Percentiles rank a stretch among this genome's conserved stretches.
Conservation (phyloP, 2,797 vertebrate species). For the Sphenopsis melanotis region DNA sequence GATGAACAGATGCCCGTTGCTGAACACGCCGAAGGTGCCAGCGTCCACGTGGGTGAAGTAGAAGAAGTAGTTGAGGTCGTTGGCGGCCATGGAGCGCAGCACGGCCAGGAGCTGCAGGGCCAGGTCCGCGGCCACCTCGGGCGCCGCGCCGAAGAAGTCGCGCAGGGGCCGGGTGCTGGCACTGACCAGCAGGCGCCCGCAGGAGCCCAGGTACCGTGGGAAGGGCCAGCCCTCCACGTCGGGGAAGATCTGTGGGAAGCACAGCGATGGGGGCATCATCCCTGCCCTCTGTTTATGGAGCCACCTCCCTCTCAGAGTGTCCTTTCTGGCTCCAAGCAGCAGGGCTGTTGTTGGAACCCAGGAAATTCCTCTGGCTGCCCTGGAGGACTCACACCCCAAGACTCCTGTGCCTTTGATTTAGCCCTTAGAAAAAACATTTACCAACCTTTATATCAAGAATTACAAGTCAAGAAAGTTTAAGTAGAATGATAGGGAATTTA, state of each 20-base stretch:
- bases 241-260: slow-evolving; percentile 78
- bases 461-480: too few species aligned
- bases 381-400: too few species aligned
- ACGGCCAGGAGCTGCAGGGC: slow-evolving; percentile 80
- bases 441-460: too few species aligned
- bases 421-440: too few species aligned
- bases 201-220: slow-evolving; percentile 82
- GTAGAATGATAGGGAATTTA: too few species aligned
- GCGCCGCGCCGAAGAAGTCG: slow-evolving; percentile 58
- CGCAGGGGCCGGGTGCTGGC: slow-evolving; percentile 73
- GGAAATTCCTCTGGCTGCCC: too few species aligned
- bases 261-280: rapidly evolving
- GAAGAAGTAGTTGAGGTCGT: slow-evolving; percentile 83
- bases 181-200: slow-evolving; percentile 78
- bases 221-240: slow-evolving; percentile 84
- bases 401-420: too few species aligned
- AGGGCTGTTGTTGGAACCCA: rapidly evolving
- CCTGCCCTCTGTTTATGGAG: rapidly evolving
- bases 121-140: slow-evolving; percentile 74
- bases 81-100: slow-evolving; percentile 76
- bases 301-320: background rate
- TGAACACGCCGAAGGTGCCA: slow-evolving; percentile 80
- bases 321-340: background rate
- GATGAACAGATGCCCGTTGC: slow-evolving; percentile 81
- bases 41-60: slow-evolving; percentile 77